Base-by-base conservation (phyloP, 1,140 invertebrate genomes). In the Potamilus streckersoni region DNA sequence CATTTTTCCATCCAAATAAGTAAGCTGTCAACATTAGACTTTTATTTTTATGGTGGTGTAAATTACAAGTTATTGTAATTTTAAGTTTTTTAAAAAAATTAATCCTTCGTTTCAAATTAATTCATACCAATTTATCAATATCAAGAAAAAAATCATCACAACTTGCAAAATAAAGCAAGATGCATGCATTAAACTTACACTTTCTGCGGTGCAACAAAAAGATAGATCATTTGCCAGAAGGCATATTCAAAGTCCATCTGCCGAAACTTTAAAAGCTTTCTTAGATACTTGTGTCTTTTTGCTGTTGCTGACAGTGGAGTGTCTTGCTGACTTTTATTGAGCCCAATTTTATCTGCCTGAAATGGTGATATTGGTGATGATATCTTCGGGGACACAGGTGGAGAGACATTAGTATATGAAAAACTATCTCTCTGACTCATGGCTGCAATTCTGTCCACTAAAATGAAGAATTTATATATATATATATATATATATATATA, bases 231-330 rank as follows among this genome's bases (percentile, higher is more conserved):
- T 93, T 99, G 98, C 98, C 98, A 99, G 16, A 95, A 91, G 4
- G 98, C 98, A 92, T 98, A 99, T 89, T 99, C 97, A 92, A 99
- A 99, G 90, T 99, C 98, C 98, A 99, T 99, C 91, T 99, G 98
- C 86, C 96, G 93, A 87, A 88, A 97, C 90, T 97, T 96, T 38
- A 98, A 92, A 59, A 99, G 90, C 84, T 97, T 93, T 82, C 96
- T 91, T 59, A 99, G 90, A 90, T 97, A 99, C 92, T 97, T 97
- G 86, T 96, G 96, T 82, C 96, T 92, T 91, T 98, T 98, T 8
- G 95, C 95, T 66, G 96, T 94, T 63, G 96, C 96, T 57, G 87
- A 81, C 5, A 87, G 78, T 76, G 82, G 81, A 12, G 78, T 73
- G n/a, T 86, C 83, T 63, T 76, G 76, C 68, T 80, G 83, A 4